Percentiles rank a stretch among this genome's conserved stretches.
Conservation (phyloP, 2,113 vertebrate genomes). For the Antechinus stuartii region DNA sequence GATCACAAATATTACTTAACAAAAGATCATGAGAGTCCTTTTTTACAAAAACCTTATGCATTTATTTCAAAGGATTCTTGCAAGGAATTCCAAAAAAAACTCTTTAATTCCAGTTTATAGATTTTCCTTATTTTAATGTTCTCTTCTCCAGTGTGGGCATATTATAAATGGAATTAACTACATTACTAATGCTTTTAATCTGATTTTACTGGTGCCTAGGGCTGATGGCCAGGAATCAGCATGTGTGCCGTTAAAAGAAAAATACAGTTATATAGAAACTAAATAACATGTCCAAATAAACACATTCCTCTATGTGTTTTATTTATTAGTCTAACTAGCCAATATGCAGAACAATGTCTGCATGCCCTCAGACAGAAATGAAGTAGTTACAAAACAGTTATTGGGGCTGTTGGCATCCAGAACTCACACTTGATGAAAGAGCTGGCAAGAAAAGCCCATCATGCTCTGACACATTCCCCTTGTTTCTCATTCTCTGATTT, state of each 20-base stretch:
- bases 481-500: conserved; percentile 71
- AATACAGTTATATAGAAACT: conserved; percentile 73
- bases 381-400: conserved; percentile 62
- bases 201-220: conserved; percentile 81
- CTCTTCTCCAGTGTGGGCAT: conserved; percentile 71
- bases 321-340: conserved; percentile 67
- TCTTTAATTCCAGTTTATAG: conserved; percentile 61
- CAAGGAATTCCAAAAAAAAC: background rate
- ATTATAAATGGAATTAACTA: conserved; percentile 82
- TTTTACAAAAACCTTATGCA: conserved; percentile 8
- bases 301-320: conserved; percentile 71
- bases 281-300: conserved; percentile 79
- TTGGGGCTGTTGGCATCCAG: conserved; percentile 69
- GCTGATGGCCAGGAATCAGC: conserved; percentile 73
- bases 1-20: conserved; percentile 74
- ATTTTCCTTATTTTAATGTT: conserved; percentile 73
- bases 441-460: conserved; percentile 60
- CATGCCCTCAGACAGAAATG: conserved; percentile 57
- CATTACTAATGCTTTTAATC: conserved; percentile 82
- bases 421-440: conserved; percentile 68
- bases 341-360: background rate
- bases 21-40: conserved; percentile 52
- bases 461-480: conserved; percentile 72
- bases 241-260: conserved; percentile 78
- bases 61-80: conserved; percentile 55